Evolutionary conservation across 2,888 invertebrate genomes (phyloP), one percentile per base, ranked within the genome.

Genomic region (Taphrorychus bicolor): DNA sequence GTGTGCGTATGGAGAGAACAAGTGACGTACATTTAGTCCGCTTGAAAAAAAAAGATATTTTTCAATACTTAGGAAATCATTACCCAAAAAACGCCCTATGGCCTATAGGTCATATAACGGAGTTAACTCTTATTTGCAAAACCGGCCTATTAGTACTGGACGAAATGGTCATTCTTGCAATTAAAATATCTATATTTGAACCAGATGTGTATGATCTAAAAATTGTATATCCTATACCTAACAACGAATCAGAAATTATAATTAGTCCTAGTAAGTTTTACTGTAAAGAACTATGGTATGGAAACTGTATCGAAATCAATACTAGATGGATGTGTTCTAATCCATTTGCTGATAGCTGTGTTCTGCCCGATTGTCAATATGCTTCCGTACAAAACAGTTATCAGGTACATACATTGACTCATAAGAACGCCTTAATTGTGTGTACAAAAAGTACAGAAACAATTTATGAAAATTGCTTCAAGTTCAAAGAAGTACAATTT

Each of bases 81-180:
- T 57, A 63, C 11, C 63, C 48, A 2, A 61, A 41, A 18, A 61
- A 54, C 2, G 14, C 51, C 1, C 32, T 59, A 24, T 59, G 59
- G 59, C 2, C 16, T 4, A 1, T 59, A 2, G 17, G 32, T 1
- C 59, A 59, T 18, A 1, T 51, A 1, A 40, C 59, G 2, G 51
- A 59, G 32, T 18, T 59, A n/a, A 59, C 51, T 5, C 16, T 51
- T 1, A 53, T 61, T 17, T 62, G 62, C 23, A 54, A 56, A 54
- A 49, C 62, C 11, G 24, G 62, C 2, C 3, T 61, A 16, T 24
- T 53, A 24, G 41, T 61, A n/a, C 14, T 61, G 1, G 23, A 61
- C 2, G 32, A 52, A 16, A 61, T 61, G 42, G 52, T 18, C 19
- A 61, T 41, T 42, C 42, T 42, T 9, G 24, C n/a, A 53, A 53